These are phyloP conservation scores for Hydrophis major DNA, from an alignment of 2,797 vertebrate species.

Conservation along the genomic window DNA sequence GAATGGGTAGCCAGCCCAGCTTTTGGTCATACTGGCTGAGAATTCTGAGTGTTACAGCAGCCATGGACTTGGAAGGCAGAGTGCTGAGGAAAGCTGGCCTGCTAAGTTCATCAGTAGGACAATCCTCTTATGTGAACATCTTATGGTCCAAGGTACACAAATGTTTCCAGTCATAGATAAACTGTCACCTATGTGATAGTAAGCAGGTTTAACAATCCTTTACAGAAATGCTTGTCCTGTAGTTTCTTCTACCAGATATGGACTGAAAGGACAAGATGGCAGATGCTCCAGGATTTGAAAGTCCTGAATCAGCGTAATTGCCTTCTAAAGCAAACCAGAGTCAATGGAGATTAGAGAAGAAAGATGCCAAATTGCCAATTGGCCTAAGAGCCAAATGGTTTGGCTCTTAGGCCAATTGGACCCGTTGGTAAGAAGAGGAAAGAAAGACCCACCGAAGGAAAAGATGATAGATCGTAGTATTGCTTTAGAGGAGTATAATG, in stretches of 20 bases:
- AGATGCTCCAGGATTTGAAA: neutral
- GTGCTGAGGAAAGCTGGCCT: neutral
- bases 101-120: neutral
- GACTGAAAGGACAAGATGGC: neutral
- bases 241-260: too few relatives aligned
- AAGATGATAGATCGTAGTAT: too few relatives aligned
- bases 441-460: too few relatives aligned
- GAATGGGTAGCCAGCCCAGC: neutral
- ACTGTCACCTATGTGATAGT: neutral
- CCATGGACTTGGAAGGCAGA: neutral
- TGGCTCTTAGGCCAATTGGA: too few relatives aligned
- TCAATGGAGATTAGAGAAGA: neutral
- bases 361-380: neutral
- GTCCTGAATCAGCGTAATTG: neutral
- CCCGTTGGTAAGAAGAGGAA: too few relatives aligned
- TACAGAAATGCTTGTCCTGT: neutral
- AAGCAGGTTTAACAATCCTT: neutral
- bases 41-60: neutral
- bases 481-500: too few relatives aligned
- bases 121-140: neutral
- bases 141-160: neutral
- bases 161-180: neutral
- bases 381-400: too few relatives aligned
- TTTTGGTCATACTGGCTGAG: neutral
- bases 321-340: neutral